Evolutionary conservation across 2,113 vertebrate genomes (phyloP).

Genomic region (Tragulus kanchil): DNA sequence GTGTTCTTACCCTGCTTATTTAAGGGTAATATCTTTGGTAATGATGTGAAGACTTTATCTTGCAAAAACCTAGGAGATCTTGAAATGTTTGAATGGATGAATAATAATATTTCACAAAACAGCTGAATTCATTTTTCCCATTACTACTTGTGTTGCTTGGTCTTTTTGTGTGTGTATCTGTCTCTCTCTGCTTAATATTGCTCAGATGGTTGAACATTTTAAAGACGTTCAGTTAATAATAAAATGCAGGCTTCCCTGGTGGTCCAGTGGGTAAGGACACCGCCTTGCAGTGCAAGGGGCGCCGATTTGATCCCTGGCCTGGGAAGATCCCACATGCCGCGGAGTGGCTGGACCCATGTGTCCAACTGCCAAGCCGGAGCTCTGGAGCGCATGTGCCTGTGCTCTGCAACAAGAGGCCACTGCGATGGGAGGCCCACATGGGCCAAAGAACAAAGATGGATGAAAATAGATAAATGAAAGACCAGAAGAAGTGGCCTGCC

Average conservation of each 20-base stretch:
- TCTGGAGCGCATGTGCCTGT: no score
- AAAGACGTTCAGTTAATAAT: constrained; percentile 26
- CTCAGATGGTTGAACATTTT: constrained; percentile 17
- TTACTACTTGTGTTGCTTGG: not conserved
- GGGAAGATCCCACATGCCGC: no score
- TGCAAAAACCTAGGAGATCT: not conserved
- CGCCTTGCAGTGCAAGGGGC: no score
- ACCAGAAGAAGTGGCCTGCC: no score
- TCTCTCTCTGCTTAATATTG: not conserved
- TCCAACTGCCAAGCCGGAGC: no score
- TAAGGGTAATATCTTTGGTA: constrained; percentile 19
- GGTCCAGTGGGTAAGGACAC: no score
- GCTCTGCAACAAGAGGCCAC: no score
- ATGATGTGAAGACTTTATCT: not conserved
- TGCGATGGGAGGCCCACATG: no score
- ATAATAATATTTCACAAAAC: not conserved
- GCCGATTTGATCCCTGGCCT: no score
- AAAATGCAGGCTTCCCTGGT: not conserved
- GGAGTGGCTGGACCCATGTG: no score
- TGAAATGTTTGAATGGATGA: constrained; percentile 3
- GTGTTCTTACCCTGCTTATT: constrained; percentile 42
- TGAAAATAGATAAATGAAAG: no score
- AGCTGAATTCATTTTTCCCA: not conserved
- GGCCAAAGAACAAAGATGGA: no score
- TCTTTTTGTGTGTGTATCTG: not conserved